These are phyloP conservation scores for Zonitis immaculata DNA, from an alignment of 2,888 invertebrate species.

Conservation along the genomic window DNA sequence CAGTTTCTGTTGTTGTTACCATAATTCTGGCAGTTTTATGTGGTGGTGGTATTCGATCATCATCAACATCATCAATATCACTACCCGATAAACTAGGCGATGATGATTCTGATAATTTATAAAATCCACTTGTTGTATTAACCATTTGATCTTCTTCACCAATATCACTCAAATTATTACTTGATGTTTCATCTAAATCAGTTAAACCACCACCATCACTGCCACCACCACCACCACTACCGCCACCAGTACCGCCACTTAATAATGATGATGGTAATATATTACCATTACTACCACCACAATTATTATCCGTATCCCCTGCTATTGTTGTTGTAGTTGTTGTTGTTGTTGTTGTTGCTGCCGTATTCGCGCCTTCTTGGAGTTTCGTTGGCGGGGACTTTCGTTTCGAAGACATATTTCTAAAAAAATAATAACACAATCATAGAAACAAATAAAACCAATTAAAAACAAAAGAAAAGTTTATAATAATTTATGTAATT, in stretches of 20 bases:
- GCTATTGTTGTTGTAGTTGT: conserved; percentile 44
- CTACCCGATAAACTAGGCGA: conserved; percentile 49
- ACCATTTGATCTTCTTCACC: conserved; percentile 55
- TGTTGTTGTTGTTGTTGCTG: conserved; percentile 42
- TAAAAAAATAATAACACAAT: conserved; percentile 49
- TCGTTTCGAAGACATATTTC: conserved; percentile 96
- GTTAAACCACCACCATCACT: conserved; percentile 57
- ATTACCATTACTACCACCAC: conserved; percentile 11
- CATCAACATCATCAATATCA: conserved; percentile 47
- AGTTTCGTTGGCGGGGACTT: conserved; percentile 94
- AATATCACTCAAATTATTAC: conserved; percentile 56
- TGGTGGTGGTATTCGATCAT: conserved; percentile 44
- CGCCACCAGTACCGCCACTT: too few species aligned
- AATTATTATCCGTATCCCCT: not conserved
- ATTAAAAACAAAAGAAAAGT: too few species aligned
- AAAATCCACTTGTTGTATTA: conserved; percentile 42
- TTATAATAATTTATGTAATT: too few species aligned
- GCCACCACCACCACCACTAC: too few species aligned
- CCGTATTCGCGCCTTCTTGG: conserved; percentile 60
- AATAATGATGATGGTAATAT: conserved; percentile 38
- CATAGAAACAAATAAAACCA: not conserved
- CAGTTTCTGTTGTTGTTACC: conserved; percentile 27
- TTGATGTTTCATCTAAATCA: conserved; percentile 55
- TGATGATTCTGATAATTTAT: conserved; percentile 46
- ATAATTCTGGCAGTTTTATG: conserved; percentile 47